Base-by-base conservation (phyloP, 2,113 vertebrate genomes). In the Meriones unguiculatus region DNA sequence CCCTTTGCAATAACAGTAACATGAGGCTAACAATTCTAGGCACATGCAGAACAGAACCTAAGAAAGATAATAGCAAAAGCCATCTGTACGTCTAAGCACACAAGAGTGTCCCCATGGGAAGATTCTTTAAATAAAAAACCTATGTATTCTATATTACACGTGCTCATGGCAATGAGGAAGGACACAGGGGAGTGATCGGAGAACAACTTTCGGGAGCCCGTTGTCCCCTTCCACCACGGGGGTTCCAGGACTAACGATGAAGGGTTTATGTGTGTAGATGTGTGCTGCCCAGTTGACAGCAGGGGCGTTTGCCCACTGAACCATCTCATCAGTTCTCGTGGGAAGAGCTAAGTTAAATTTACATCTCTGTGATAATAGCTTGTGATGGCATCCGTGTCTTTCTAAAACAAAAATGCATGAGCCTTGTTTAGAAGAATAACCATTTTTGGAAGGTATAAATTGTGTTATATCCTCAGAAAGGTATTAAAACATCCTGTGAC, bases 361-460 rank as follows among this genome's bases (percentile, higher is more conserved):
- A 59, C 0, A 87, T 41, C 86, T 65, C 65, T 84, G 8, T 54
- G 81, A 81, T 90, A 46, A 93, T 90, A 65, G 64, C 0, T 41
- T 94, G 22, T 62, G 54, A 75, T 20, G 90, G 22, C 70, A 72
- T 88, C 52, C 8, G 50, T 28, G 93, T 84, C 15, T 67, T 96
- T 81, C 54, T 50, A 41, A 89, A 95, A 88, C 24, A 97, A 80
- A 95, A 91, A 57, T 30, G 38, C 9, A 46, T 38, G 87, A 87
- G 75, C 11, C 6, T 78, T 65, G 25, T 78, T 95, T 89, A n/a
- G 95, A 70, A 73, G n/a, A 91, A 67, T n/a, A 72, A 50, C 8
- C 57, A 54, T 38, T n/a, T 54, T 93, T 76, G 28, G 92, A 97
- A 87, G 46, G 41, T 52, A 35, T 46, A 8, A 28, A 85, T 90